phyloP scores from a whole-genome alignment of 2,797 vertebrate species.

The Phoeniculus purpureus region DNA sequence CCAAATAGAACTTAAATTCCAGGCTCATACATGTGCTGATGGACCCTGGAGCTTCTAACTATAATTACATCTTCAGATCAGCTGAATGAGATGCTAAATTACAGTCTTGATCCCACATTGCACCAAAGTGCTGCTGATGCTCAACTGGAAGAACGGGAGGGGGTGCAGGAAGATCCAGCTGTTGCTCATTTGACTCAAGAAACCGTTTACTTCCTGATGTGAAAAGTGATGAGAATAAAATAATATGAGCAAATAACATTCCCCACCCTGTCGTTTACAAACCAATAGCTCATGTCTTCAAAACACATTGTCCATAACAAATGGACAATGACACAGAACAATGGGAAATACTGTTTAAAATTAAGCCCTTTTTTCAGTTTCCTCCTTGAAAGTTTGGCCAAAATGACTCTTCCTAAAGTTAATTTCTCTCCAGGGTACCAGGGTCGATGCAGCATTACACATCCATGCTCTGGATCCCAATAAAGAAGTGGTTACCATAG shows the following conservation, averaged over 20 bases:
- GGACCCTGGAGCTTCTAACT: constrained; percentile 48
- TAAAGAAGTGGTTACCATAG: constrained; percentile 58
- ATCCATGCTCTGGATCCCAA: constrained; percentile 35
- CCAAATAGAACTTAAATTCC: constrained; percentile 39
- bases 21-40: constrained; percentile 21
- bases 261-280: constrained; percentile 11
- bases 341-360: constrained; percentile 18
- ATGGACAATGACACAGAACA: constrained; percentile 1
- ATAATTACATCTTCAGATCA: constrained; percentile 46
- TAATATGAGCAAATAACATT: constrained; percentile 11
- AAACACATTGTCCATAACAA: background rate
- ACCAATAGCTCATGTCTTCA: background rate
- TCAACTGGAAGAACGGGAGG: constrained; percentile 26
- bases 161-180: constrained; percentile 35
- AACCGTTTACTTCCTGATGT: constrained; percentile 6
- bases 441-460: constrained; percentile 12
- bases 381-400: constrained; percentile 44
- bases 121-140: constrained; percentile 39
- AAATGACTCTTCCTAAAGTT: constrained; percentile 30
- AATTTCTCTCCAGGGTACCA: constrained; percentile 50
- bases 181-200: constrained; percentile 27
- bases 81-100: constrained; percentile 37
- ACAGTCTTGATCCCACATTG: background rate
- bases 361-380: background rate
- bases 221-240: constrained; percentile 18